Evolutionary conservation across 2,888 invertebrate genomes (phyloP).

Genomic region (Watsonalla cultraria): DNA sequence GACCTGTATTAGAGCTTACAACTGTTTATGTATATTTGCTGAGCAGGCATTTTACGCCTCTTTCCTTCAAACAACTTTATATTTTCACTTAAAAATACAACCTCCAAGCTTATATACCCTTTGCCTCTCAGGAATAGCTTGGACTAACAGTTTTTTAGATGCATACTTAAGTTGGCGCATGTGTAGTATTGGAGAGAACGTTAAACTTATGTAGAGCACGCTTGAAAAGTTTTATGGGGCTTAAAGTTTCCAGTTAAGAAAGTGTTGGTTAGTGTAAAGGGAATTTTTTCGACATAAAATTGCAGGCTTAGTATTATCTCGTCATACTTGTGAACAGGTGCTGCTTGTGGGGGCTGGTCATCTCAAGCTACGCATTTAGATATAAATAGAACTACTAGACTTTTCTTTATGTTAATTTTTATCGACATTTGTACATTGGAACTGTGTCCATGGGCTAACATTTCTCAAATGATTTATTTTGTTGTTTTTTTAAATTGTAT

Average conservation of each 20-base stretch:
- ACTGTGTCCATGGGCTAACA: too few relatives aligned
- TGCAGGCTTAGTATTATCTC: conserved; percentile 25
- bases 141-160: not conserved
- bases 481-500: too few relatives aligned
- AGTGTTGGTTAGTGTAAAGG: conserved; percentile 41
- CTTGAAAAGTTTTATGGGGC: conserved; percentile 71
- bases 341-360: too few relatives aligned
- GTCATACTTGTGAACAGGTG: too few relatives aligned
- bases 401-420: too few relatives aligned
- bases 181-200: conserved; percentile 56
- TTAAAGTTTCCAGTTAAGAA: conserved; percentile 68
- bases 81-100: conserved; percentile 3
- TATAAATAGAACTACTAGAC: too few relatives aligned
- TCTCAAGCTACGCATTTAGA: too few relatives aligned
- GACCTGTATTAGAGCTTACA: conserved; percentile 39
- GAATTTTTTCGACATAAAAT: conserved; percentile 58
- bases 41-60: conserved; percentile 59
- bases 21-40: conserved; percentile 58
- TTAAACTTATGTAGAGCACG: conserved; percentile 72
- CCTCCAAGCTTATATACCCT: conserved; percentile 6
- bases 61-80: conserved; percentile 19
- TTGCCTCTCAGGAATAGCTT: conserved; percentile 2
- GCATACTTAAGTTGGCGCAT: conserved; percentile 21
- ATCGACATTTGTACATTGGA: too few relatives aligned
- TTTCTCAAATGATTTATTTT: too few relatives aligned